phyloP scores from a whole-genome alignment of 64 coral and sea anemone species.

The Dendronephthya gigantea region DNA sequence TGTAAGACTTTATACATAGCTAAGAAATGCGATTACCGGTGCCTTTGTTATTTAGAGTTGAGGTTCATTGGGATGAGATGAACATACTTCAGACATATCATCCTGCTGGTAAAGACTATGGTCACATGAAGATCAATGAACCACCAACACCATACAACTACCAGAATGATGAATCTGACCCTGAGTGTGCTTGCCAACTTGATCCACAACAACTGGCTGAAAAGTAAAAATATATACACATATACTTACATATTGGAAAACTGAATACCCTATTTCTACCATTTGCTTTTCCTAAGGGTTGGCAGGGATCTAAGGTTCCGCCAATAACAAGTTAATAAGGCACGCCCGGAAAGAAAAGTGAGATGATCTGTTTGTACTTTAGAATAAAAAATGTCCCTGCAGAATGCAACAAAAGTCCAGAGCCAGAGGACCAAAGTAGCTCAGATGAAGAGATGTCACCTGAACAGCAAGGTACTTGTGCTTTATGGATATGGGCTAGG shows the following conservation, averaged over 20 bases:
- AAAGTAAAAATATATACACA: constrained; percentile 39
- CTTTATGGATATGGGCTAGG: not conserved
- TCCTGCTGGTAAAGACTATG: constrained; percentile 91
- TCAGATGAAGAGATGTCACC: constrained; percentile 43
- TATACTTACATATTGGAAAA: not conserved
- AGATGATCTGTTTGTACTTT: not conserved
- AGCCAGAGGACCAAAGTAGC: constrained; percentile 24
- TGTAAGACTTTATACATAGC: no score
- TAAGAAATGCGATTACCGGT: not conserved
- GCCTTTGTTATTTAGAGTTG: not conserved
- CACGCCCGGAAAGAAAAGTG: not conserved
- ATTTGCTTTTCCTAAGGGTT: no score
- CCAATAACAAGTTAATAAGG: no score
- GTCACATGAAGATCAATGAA: constrained; percentile 97
- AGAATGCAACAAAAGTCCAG: constrained; percentile 43
- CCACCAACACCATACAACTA: constrained; percentile 89
- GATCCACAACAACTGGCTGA: constrained; percentile 63
- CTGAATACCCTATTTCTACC: no score
- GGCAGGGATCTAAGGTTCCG: no score
- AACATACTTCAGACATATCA: constrained; percentile 97
- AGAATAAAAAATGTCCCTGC: constrained; percentile 59
- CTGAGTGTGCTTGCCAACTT: constrained; percentile 38
- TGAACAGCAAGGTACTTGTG: constrained; percentile 56
- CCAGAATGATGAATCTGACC: constrained; percentile 59
- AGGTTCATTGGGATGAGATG: constrained; percentile 91